Percentiles rank a stretch among this genome's conserved stretches.
Conservation (phyloP, 2,797 vertebrate genomes). For the Eurystomus glaucurus region DNA sequence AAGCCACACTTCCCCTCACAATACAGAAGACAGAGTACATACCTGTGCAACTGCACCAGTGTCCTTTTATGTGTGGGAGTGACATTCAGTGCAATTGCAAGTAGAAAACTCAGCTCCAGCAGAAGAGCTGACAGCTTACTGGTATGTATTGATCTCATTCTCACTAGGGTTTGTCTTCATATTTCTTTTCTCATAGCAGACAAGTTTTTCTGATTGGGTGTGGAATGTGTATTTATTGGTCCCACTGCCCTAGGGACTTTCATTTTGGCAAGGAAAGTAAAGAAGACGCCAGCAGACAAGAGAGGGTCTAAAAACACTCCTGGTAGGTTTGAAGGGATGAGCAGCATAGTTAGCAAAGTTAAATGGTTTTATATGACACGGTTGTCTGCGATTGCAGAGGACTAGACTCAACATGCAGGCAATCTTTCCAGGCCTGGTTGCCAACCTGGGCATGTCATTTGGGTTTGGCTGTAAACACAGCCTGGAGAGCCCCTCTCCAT, state of each 20-base stretch:
- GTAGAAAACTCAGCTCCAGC: not conserved
- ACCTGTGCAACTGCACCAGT: not conserved
- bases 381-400: slow-evolving; percentile 42
- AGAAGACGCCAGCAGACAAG: not conserved
- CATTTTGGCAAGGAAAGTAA: slow-evolving; percentile 40
- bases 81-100: not conserved
- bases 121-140: not conserved
- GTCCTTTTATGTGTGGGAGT: not conserved
- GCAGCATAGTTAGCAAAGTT: slow-evolving; percentile 6
- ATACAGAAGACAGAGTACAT: not conserved
- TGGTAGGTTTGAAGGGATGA: slow-evolving; percentile 51
- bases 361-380: slow-evolving; percentile 58
- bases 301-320: slow-evolving; percentile 21
- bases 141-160: not conserved
- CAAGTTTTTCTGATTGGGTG: not conserved
- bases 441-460: slow-evolving; percentile 55
- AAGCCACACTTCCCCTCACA: not conserved
- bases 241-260: slow-evolving; percentile 22
- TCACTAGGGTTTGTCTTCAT: not conserved
- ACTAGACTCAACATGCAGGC: slow-evolving; percentile 45
- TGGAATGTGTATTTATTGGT: slow-evolving; percentile 45
- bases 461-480: not conserved
- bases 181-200: not conserved
- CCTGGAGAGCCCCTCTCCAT: slow-evolving; percentile 27
- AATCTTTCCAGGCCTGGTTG: slow-evolving; percentile 22